These are phyloP conservation scores for Arbacia lixula DNA, from an alignment of 53 echinoderm and acorn worm genomes.

Conservation along the genomic window DNA sequence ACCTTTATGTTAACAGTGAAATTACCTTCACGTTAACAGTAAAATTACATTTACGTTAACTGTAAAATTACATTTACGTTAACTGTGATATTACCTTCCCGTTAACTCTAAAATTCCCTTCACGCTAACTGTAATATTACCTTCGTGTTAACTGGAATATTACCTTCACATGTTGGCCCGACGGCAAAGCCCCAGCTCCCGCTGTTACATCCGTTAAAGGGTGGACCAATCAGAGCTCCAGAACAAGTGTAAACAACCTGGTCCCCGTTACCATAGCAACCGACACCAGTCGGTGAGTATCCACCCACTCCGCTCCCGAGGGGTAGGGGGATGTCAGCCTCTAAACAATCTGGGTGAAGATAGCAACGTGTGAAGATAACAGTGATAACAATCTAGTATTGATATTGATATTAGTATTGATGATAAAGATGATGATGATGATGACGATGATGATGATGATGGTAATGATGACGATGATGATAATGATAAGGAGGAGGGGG, in stretches of 20 bases:
- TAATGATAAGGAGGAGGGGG: not conserved
- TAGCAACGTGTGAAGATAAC: too few relatives aligned
- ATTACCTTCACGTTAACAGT: too few relatives aligned
- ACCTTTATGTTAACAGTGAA: too few relatives aligned
- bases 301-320: constrained; percentile 36
- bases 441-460: not conserved
- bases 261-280: constrained; percentile 48
- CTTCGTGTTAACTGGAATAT: too few relatives aligned
- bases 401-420: too few relatives aligned
- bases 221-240: constrained; percentile 56
- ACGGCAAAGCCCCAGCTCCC: constrained; percentile 24
- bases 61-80: too few relatives aligned
- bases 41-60: too few relatives aligned
- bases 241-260: constrained; percentile 38
- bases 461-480: not conserved
- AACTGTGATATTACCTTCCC: too few relatives aligned
- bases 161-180: constrained; percentile 66
- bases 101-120: too few relatives aligned
- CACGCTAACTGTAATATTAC: too few relatives aligned
- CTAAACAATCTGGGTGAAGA: constrained; percentile 13
- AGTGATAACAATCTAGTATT: too few relatives aligned
- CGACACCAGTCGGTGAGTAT: constrained; percentile 20
- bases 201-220: constrained; percentile 4
- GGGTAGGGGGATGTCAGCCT: constrained; percentile 5
- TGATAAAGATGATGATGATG: too few relatives aligned